Base-by-base conservation (phyloP, 2,113 vertebrate genomes). In the Gorilla gorilla region DNA sequence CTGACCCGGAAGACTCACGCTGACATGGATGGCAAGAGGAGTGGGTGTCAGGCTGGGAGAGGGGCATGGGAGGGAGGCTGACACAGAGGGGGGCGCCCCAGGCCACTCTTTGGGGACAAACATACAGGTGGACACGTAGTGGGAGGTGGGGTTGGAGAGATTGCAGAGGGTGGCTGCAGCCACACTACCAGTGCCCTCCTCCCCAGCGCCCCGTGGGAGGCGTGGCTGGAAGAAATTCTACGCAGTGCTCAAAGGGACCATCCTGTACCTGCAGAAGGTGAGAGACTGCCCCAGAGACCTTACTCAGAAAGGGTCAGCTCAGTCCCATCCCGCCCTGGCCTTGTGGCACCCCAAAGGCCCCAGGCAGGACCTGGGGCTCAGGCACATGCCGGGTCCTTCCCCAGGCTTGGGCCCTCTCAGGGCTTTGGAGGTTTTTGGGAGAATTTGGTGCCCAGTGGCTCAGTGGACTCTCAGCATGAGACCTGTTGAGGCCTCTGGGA, bases 211-310 rank as follows among this genome's bases (percentile, higher is more conserved):
- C 17, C 99, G 99, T 98, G 99, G 99, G 98, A 99, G 99, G 75
- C 99, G 99, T 97, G 99, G 99, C 92, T 99, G 99, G 99, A 99
- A 99, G 99, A 99, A 99, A 98, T 99, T 99, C 98, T 99, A 99
- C 81, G 99, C 99, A 20, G 99, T 99, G 96, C 99, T 99, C 96
- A 99, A 99, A 98, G 99, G 99, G 96, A 99, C 99, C 97, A 99
- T 99, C 98, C 98, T 99, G 89, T 99, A 99, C 98, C 99, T 99
- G 96, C 99, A 99, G 98, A 99, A 99, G 99, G 99, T 99, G 85
- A 97, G 96, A 45, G 38, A 43, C 23, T 76, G 35, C n/a, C 50
- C 59, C 50, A 88, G 45, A 14, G 32, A 75, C 70, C 32, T 66
- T 78, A 27, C 30, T 8, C 23, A 55, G 25, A n/a, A 55, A 80